Conservation (phyloP, 2,113 vertebrate species). For the Oryzias melastigma region DNA sequence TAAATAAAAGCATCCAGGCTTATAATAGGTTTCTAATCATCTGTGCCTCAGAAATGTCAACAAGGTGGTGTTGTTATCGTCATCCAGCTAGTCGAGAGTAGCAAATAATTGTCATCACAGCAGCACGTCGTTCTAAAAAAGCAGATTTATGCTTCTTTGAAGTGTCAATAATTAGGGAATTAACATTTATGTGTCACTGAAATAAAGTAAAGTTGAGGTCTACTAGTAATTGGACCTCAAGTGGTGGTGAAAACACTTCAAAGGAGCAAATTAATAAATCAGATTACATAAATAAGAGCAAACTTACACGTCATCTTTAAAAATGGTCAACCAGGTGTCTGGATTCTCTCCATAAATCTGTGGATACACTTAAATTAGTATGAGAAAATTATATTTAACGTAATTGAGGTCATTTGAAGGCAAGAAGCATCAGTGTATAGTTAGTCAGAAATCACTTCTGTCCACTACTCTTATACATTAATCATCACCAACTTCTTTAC, state of each 20-base stretch:
- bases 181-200: not conserved
- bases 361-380: not conserved
- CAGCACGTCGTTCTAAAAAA: conserved; percentile 35
- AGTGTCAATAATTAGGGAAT: not conserved
- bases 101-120: conserved; percentile 81
- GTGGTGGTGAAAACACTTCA: not conserved
- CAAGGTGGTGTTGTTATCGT: conserved; percentile 71
- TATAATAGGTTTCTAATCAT: fast-evolving
- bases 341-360: not conserved
- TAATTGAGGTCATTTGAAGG: fast-evolving
- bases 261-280: conserved; percentile 6
- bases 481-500: conserved; percentile 55
- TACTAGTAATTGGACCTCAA: not conserved
- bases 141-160: conserved; percentile 21
- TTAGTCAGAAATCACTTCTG: conserved; percentile 78
- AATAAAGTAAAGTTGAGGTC: not conserved
- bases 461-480: conserved; percentile 76
- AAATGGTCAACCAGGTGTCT: fast-evolving
- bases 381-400: fast-evolving
- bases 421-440: conserved; percentile 57
- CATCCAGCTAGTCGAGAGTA: conserved; percentile 78
- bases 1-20: fast-evolving
- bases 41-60: conserved; percentile 70
- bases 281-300: fast-evolving
- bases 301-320: conserved; percentile 12